A percentile compares a stretch with the other conserved stretches of the same genome.
These are phyloP conservation scores for Eretmochelys imbricata DNA, from an alignment of 2,113 vertebrate species.

Conservation along the genomic window DNA sequence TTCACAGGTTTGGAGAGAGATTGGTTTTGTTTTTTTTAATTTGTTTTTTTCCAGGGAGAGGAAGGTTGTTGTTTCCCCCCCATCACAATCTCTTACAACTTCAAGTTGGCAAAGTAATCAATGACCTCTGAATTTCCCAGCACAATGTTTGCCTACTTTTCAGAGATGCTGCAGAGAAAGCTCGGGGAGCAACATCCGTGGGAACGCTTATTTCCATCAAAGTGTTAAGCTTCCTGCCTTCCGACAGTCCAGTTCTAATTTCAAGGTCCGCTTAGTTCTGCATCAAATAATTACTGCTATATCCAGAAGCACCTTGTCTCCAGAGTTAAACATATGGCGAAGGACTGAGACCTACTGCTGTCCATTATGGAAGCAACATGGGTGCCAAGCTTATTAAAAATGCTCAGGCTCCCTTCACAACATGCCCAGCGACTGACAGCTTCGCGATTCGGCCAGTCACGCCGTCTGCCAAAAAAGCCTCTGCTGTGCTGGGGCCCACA, in stretches of 20 bases:
- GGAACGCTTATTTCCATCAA: slow-evolving; percentile 72
- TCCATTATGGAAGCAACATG: slow-evolving; percentile 88
- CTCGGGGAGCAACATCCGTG: neutral
- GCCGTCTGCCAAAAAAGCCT: slow-evolving; percentile 77
- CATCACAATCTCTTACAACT: neutral
- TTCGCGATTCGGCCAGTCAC: slow-evolving; percentile 74
- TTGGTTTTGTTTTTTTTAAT: neutral
- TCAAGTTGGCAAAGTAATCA: neutral
- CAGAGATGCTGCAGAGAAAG: neutral
- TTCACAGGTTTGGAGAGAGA: slow-evolving; percentile 8
- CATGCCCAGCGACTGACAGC: slow-evolving; percentile 87
- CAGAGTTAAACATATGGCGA: slow-evolving; percentile 92
- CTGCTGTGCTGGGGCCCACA: slow-evolving; percentile 82
- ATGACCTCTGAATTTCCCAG: slow-evolving; percentile 61
- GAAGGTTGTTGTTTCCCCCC: neutral
- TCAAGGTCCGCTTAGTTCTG: slow-evolving; percentile 98
- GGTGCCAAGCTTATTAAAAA: slow-evolving; percentile 86
- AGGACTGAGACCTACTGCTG: slow-evolving; percentile 90
- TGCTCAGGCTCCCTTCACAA: slow-evolving; percentile 70
- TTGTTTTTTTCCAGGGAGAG: neutral
- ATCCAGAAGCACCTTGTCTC: slow-evolving; percentile 93
- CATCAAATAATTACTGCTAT: slow-evolving; percentile 95
- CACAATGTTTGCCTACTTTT: neutral
- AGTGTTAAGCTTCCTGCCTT: slow-evolving; percentile 79
- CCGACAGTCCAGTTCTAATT: slow-evolving; percentile 95